These are phyloP conservation scores for Cygnus atratus DNA, from an alignment of 2,113 vertebrate genomes.

Conservation along the genomic window DNA sequence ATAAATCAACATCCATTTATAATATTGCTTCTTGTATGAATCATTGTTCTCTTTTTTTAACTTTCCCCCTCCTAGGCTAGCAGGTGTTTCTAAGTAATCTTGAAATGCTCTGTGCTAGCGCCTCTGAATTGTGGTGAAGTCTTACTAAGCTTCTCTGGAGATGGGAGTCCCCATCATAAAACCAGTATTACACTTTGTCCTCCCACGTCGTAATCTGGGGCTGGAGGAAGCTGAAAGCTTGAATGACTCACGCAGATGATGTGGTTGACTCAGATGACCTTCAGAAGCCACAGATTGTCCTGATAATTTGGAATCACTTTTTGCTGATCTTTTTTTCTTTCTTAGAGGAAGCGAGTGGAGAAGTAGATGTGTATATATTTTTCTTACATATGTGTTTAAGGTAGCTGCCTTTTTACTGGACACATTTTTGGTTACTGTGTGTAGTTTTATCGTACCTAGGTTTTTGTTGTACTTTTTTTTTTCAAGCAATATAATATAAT, in stretches of 20 bases:
- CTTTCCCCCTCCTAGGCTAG: neutral
- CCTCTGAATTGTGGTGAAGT: neutral
- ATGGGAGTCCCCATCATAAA: neutral
- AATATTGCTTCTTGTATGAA: neutral
- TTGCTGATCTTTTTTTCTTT: neutral
- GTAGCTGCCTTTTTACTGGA: neutral
- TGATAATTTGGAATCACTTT: neutral
- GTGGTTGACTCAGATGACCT: neutral
- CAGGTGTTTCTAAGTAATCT: neutral
- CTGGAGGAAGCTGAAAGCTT: neutral
- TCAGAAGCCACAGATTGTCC: neutral
- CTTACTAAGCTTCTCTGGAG: neutral
- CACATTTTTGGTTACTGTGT: neutral
- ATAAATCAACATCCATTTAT: neutral
- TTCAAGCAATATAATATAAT: neutral
- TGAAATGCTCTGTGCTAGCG: neutral
- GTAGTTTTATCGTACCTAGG: constrained; percentile 40
- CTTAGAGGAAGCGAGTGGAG: neutral
- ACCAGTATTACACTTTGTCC: neutral
- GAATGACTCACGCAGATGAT: neutral
- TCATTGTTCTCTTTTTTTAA: neutral
- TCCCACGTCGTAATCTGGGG: neutral
- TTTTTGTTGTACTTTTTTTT: constrained; percentile 13
- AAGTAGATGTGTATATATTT: neutral
- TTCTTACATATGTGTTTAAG: neutral